Percentiles rank a stretch among this genome's conserved stretches.
Evolutionary conservation across 2,113 vertebrate genomes (phyloP).

Genomic region (Prochilodus magdalenae): DNA sequence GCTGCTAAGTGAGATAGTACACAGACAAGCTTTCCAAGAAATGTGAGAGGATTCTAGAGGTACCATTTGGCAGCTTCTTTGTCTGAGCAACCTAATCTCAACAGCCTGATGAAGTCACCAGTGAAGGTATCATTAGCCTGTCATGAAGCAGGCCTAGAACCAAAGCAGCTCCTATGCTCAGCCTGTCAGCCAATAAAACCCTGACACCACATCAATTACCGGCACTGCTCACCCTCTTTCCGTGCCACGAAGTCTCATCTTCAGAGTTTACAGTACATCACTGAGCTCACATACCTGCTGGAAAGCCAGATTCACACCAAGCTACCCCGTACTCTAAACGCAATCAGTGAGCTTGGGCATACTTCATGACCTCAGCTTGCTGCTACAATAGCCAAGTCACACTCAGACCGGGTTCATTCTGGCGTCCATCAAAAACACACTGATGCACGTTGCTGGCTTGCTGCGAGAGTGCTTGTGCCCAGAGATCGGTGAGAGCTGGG

Average conservation of each 20-base stretch:
- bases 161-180: background rate
- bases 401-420: too few relatives aligned
- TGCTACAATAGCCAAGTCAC: too few relatives aligned
- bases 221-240: background rate
- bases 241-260: background rate
- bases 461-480: too few relatives aligned
- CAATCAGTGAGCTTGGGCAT: too few relatives aligned
- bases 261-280: background rate
- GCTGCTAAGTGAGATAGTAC: background rate
- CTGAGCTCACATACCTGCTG: background rate
- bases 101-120: constrained; percentile 7
- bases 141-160: background rate
- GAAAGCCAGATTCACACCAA: background rate
- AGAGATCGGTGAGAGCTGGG: too few relatives aligned
- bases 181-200: background rate
- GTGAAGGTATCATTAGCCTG: background rate
- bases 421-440: too few relatives aligned
- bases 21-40: constrained; percentile 23
- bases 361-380: background rate
- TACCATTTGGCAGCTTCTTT: constrained; percentile 12
- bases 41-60: background rate
- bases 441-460: too few relatives aligned
- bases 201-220: background rate
- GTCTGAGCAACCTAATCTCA: constrained; percentile 30
- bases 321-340: background rate